phyloP scores from a whole-genome alignment of 2,113 vertebrate species.

The Crocuta crocuta region DNA sequence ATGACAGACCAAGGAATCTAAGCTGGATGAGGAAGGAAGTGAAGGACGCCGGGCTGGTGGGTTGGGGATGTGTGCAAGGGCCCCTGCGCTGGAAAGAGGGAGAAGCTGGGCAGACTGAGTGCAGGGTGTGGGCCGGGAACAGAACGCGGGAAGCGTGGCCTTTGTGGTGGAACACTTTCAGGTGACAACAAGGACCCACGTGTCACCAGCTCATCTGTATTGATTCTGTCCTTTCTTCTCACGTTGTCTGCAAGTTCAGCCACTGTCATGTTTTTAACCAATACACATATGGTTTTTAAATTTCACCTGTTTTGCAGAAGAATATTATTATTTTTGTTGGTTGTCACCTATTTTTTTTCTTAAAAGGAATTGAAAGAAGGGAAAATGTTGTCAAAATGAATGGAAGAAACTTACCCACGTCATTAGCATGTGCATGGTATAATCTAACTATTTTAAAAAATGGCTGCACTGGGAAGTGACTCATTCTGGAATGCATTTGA shows the following conservation, averaged over 20 bases:
- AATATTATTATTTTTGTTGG: not conserved
- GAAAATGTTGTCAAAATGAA: conserved; percentile 28
- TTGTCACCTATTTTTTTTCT: not conserved
- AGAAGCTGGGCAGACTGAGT: not conserved
- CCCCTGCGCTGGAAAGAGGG: not conserved
- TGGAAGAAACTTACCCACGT: not conserved
- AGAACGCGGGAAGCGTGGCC: not conserved
- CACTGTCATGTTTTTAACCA: not conserved
- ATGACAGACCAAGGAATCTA: not conserved
- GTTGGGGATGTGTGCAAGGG: not conserved
- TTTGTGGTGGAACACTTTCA: not conserved
- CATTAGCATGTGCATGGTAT: not conserved
- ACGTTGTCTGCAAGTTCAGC: not conserved
- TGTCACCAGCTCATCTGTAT: not conserved
- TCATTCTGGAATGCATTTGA: conserved; percentile 21
- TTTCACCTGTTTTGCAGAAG: not conserved
- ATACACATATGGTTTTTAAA: not conserved
- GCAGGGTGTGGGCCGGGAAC: not conserved
- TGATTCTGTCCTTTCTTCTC: not conserved
- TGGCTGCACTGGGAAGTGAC: not conserved
- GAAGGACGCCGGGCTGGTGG: not conserved
- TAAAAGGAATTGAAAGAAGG: not conserved
- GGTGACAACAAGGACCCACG: not conserved
- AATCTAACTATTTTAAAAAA: not conserved
- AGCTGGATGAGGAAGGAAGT: not conserved